These are phyloP conservation scores for Butorides virescens DNA, from an alignment of 2,113 vertebrate genomes.

Conservation along the genomic window DNA sequence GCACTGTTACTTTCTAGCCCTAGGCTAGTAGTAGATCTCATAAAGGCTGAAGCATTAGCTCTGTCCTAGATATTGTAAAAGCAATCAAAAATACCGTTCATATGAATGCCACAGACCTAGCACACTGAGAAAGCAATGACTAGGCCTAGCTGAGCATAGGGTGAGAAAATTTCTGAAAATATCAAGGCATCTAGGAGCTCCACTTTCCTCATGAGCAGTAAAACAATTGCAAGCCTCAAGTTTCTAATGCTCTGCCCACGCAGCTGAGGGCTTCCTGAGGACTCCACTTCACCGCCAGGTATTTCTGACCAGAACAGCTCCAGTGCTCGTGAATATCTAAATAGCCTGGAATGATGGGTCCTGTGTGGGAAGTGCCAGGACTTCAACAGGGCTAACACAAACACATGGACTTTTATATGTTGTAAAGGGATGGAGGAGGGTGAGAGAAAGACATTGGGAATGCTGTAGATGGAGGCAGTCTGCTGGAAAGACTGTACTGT, in stretches of 20 bases:
- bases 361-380: not conserved
- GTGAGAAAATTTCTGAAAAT: not conserved
- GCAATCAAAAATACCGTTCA: not conserved
- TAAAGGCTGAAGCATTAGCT: not conserved
- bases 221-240: not conserved
- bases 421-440: not conserved
- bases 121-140: not conserved
- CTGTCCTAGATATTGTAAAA: not conserved
- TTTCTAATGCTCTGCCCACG: not conserved
- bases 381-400: not conserved
- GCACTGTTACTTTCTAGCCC: not conserved
- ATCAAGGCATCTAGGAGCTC: not conserved
- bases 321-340: not conserved
- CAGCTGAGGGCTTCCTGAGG: not conserved
- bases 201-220: not conserved
- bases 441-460: not conserved
- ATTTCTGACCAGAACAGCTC: not conserved
- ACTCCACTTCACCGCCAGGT: not conserved
- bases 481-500: not conserved
- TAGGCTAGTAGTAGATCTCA: not conserved
- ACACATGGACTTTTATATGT: not conserved
- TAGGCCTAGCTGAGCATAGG: not conserved
- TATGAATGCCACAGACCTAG: not conserved
- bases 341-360: not conserved
- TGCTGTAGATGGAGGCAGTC: not conserved